Conservation (phyloP, 2,797 vertebrate species). For the Onychomys leucogaster region DNA sequence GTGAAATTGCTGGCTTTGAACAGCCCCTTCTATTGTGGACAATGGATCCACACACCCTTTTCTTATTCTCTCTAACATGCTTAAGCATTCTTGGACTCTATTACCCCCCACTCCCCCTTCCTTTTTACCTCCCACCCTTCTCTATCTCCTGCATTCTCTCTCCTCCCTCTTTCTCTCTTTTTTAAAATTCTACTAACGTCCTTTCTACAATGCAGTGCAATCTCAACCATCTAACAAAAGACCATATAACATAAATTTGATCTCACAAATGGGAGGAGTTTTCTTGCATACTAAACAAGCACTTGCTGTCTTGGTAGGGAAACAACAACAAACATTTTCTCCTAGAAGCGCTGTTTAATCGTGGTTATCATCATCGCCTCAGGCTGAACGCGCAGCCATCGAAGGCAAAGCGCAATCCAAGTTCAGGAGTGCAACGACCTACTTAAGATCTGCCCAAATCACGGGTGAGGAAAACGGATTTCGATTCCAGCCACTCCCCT, state of each 20-base stretch:
- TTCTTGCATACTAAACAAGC: conserved; percentile 57
- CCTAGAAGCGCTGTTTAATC: conserved; percentile 40
- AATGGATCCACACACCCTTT: background rate
- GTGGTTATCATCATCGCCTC: background rate
- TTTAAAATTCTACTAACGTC: conserved; percentile 35
- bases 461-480: conserved; percentile 58
- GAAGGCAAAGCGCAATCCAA: conserved; percentile 9
- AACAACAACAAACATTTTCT: conserved; percentile 33
- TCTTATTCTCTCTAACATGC: background rate
- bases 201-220: conserved; percentile 14
- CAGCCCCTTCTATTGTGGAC: background rate
- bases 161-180: background rate
- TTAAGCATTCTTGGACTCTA: conserved; percentile 16
- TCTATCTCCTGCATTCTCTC: background rate
- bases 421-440: conserved; percentile 65
- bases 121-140: background rate
- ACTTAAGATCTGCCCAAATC: conserved; percentile 61
- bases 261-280: conserved; percentile 45
- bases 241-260: conserved; percentile 51
- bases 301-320: conserved; percentile 51
- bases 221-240: conserved; percentile 49
- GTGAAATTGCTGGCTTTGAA: background rate
- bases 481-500: background rate
- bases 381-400: background rate
- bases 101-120: background rate